Base-by-base conservation (phyloP, 2,888 invertebrate species). In the Phyllotreta cruciferae region DNA sequence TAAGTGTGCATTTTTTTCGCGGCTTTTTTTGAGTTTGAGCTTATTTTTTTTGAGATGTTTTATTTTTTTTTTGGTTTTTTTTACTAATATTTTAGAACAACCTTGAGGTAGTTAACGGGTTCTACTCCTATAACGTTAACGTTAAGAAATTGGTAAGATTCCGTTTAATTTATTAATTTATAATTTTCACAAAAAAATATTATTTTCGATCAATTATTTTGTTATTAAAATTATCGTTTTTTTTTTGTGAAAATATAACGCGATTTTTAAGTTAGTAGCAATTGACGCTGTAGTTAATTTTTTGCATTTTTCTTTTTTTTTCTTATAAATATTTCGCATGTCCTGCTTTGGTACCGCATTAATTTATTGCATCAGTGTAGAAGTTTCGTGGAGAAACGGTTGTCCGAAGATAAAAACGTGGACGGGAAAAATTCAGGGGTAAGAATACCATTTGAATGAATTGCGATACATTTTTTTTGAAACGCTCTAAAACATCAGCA, bases 111-210 rank as follows among this genome's bases (percentile, higher is more conserved):
- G 64, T 71, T 68, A 71, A 71, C 56, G 75, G 72, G 58, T 78
- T 78, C 58, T 73, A 74, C 63, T 82, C 86, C 76, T 86, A 86
- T 74, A 87, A 86, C 75, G 87, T 88, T 75, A 86, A 85, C 79
- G 87, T 87, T 68, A 87, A 86, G 77, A 85, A 82, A 73, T 80
- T 88, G 85, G 88, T 88, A 84, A 86, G 87, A 84, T 66, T 62
- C 66, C 61, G 60, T 69, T 64, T 56, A 41, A 24, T 63, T 64
- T 65, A 45, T 66, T 60, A 67, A 38, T 47, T 44, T 13, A 34
- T 56, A 60, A 62, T 62, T 65, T 66, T 56, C 56, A 61, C 65
- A 49, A 49, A 35, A 49, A 47, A 47, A 58, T n/a, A 7, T n/a
- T n/a, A n/a, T n/a, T n/a, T 56, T 60, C 38, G 24, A 54, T 60